phyloP scores from a whole-genome alignment of 2,797 vertebrate species.

The Danio kyathit region DNA sequence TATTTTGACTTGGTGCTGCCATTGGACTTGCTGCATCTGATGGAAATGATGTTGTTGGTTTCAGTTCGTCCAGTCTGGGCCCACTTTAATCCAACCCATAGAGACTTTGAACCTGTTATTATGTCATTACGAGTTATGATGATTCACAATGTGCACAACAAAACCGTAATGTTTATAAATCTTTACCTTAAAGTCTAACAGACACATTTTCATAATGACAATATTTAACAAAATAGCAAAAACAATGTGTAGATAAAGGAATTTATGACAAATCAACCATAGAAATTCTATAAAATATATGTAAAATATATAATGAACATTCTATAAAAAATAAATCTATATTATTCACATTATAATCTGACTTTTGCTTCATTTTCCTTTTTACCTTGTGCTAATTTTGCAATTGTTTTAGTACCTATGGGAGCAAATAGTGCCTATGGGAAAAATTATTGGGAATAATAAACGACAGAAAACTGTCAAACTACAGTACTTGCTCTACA shows the following conservation, averaged over 20 bases:
- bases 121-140: background rate
- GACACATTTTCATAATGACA: conserved; percentile 39
- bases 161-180: conserved; percentile 23
- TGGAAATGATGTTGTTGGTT: conserved; percentile 15
- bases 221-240: conserved; percentile 58
- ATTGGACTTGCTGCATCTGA: background rate
- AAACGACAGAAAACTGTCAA: too few species aligned
- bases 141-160: conserved; percentile 24
- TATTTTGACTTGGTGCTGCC: conserved; percentile 23
- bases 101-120: conserved; percentile 3
- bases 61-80: background rate
- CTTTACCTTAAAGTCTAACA: conserved; percentile 10
- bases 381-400: background rate
- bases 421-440: too few species aligned
- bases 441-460: too few species aligned
- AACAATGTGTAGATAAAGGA: conserved; percentile 49
- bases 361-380: conserved; percentile 73
- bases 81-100: background rate
- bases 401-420: too few species aligned
- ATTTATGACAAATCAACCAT: conserved; percentile 73
- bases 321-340: conserved; percentile 61
- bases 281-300: conserved; percentile 66
- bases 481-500: too few species aligned
- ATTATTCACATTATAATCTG: conserved; percentile 75
- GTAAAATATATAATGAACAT: conserved; percentile 46